Evolutionary conservation across 2,888 invertebrate genomes (phyloP), one percentile per base, ranked within the genome.

Genomic region (Drosophila mayaguana): DNA sequence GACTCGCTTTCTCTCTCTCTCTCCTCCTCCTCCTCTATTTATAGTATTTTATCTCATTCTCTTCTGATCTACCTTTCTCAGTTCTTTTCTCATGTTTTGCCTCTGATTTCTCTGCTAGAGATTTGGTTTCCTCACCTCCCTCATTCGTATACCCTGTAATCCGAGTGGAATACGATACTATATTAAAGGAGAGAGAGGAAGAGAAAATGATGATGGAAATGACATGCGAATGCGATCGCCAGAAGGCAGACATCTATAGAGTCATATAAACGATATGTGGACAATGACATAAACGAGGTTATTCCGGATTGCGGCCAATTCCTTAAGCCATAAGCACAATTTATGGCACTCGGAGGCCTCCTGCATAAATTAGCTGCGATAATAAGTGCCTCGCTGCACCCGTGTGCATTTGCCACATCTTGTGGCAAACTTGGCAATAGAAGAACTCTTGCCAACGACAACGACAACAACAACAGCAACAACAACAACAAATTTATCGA

Each of bases 321-420:
- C 55, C 42, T 57, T 36, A 40, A 60, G 64, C 16, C 42, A 36
- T 43, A 57, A 43, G 60, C 55, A 6, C 54, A 66, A 78, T 78
- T 78, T 72, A 78, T 60, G 62, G 36, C 20, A 63, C 45, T 64
- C 55, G 78, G 28, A 38, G 48, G 66, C 70, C 81, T 65, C 69
- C 78, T 84, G 89, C 72, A 87, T 87, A 89, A 89, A 89, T 89
- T 84, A 84, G 76, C 71, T 68, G 78, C 86, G 67, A 85, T 88
- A 77, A 88, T 80, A 70, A 73, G 80, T 69, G 80, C 57, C 71
- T 50, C 50, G 50, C 50, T 67, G 61, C 55, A 57, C 56, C 43
- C 65, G 34, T 42, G 25, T 60, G 64, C 57, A 57, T 64, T 68
- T 64, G 60, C 51, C 69, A 16, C 48, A 50, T 50, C 42, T 55